Base-by-base conservation (phyloP, 2,888 invertebrate genomes). In the Lutraria lutraria region DNA sequence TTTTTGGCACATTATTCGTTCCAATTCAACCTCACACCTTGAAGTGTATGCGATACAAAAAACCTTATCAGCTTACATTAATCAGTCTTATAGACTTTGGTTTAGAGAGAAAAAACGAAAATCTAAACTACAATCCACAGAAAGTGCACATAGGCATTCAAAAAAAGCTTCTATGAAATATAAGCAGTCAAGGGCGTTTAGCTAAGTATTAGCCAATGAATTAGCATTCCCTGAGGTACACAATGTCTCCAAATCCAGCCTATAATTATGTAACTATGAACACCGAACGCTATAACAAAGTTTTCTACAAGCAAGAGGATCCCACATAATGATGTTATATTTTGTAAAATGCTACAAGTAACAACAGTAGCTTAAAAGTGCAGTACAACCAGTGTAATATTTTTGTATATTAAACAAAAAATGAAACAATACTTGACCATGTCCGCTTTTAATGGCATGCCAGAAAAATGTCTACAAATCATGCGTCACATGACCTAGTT, bases 401-500 rank as follows among this genome's bases (percentile, higher is more conserved):
- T 34, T 31, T 54, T 76, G 76, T 53, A 43, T n/a, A 76, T 81
- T 76, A 29, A 84, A 84, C 84, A 72, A 84, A 43, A n/a, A 84
- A 84, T 76, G 31, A 53, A 84, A 84, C 53, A 76, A 84, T 54
- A 76, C 54, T 56, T 85, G 79, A 80, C 80, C 85, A 80, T 52
- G 79, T 85, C 85, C 85, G 79, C 56, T 79, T 80, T 81, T 81
- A 15, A 56, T 60, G 56, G 85, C 85, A 85, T 85, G 85, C 85
- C 85, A 85, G 85, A 79, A 76, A 63, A 79, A 53, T 52, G 54
- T 85, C 85, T 85, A 85, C 85, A 80, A 84, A 16, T 76, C 85
- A 85, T 85, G 85, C 85, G 85, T 80, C 85, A 85, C 85, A 85
- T 85, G 85, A 80, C 85, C 85, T 85, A 85, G 43, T 76, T 87